Base-by-base conservation (phyloP, 2,888 invertebrate genomes). In the Spilosoma lubricipeda region DNA sequence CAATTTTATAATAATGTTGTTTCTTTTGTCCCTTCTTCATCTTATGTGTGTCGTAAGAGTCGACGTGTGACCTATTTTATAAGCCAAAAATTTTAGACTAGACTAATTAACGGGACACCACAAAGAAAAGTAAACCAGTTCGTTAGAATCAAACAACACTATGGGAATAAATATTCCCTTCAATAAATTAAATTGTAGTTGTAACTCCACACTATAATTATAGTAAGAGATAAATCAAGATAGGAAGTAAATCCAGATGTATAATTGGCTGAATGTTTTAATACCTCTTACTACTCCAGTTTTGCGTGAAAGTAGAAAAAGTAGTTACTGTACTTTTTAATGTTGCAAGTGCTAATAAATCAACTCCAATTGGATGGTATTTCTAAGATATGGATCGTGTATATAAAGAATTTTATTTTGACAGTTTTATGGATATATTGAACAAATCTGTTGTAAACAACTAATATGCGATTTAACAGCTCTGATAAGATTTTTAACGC, bases 231-330 rank as follows among this genome's bases (percentile, higher is more conserved):
- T 56, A 66, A 66, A 73, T 69, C 64, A 48, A 63, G 64, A 68
- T 27, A 74, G 69, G 72, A 78, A 77, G 74, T 75, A 73, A 80
- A 79, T 79, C 78, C 82, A 82, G 70, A 67, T 85, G 80, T 67
- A 59, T 85, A 85, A 84, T 84, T 85, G 81, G 82, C 79, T 79
- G 80, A 75, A 80, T 79, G 73, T 67, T 77, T 76, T 76, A 77
- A 71, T 79, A 73, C 73, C 65, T 75, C 74, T 33, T 33, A 15
- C 15, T 30, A 63, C 30, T 76, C 73, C 68, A 74, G 71, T 67
- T 79, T 84, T 68, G 64, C 76, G 85, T 81, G 85, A 85, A 85
- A 85, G 85, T 82, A 72, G 83, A 84, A 85, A 85, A 85, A 85
- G 81, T 82, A 72, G 15, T 77, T 83, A 82, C 82, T 79, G 86